These are phyloP conservation scores for Bacillus rossius DNA, from an alignment of 1,140 invertebrate genomes.

Conservation along the genomic window DNA sequence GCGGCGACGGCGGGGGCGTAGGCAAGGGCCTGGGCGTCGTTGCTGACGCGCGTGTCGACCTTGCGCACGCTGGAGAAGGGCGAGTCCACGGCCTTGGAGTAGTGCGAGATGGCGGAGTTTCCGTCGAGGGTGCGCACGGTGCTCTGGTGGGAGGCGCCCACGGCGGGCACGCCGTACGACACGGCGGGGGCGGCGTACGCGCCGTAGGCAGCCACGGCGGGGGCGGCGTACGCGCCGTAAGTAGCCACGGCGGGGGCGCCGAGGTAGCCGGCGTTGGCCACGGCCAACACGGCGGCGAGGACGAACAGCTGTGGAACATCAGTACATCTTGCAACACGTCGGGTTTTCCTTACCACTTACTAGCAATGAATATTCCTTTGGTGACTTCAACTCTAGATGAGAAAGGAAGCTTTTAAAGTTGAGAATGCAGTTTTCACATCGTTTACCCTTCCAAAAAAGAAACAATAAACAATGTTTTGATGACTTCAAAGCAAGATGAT, in stretches of 20 bases:
- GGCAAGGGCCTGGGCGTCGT: constrained; percentile 31
- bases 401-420: too few species aligned
- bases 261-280: constrained; percentile 36
- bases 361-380: too few species aligned
- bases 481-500: too few species aligned
- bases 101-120: constrained; percentile 17
- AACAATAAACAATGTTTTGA: too few species aligned
- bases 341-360: too few species aligned
- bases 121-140: constrained; percentile 20
- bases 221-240: constrained; percentile 22
- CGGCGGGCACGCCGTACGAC: constrained; percentile 8
- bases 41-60: constrained; percentile 25
- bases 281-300: constrained; percentile 39
- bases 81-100: constrained; percentile 24
- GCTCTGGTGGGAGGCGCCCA: constrained; percentile 20
- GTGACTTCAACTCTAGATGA: too few species aligned
- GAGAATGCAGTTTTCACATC: too few species aligned
- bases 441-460: too few species aligned
- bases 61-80: constrained; percentile 28
- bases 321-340: too few species aligned
- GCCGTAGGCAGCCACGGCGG: constrained; percentile 3
- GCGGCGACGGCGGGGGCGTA: constrained; percentile 30
- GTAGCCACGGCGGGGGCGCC: constrained; percentile 20
- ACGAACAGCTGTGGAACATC: constrained; percentile 45
- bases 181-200: constrained; percentile 1